phyloP scores from a whole-genome alignment of 2,113 vertebrate genomes.

The Rhynchomys soricoides region DNA sequence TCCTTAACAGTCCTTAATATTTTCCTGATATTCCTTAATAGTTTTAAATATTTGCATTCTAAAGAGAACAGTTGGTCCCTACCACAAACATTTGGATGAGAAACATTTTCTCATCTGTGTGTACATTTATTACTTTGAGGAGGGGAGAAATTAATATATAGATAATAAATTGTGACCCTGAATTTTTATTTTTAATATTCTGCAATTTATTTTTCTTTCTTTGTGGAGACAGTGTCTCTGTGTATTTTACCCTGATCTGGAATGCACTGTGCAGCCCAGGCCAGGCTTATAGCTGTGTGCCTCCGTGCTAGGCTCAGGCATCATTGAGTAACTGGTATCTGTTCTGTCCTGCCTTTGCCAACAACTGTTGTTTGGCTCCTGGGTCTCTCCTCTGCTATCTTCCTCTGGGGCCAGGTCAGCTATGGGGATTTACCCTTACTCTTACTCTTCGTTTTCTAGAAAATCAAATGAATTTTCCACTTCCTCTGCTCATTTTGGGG shows the following conservation, averaged over 20 bases:
- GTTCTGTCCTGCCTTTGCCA: not conserved
- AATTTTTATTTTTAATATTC: not conserved
- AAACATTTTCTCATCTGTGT: conserved; percentile 35
- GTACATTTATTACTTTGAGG: not conserved
- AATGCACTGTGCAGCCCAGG: not conserved
- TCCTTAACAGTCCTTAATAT: not conserved
- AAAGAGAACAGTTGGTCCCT: not conserved
- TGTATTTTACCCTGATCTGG: not conserved
- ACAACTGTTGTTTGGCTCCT: not conserved
- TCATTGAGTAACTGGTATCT: not conserved
- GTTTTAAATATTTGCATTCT: conserved; percentile 22
- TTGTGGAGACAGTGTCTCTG: not conserved
- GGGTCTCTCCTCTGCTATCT: not conserved
- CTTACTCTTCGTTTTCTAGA: not conserved
- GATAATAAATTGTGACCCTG: not conserved
- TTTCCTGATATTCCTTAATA: too few relatives aligned
- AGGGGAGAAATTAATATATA: not conserved
- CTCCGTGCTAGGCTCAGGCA: not conserved
- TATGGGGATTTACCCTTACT: not conserved
- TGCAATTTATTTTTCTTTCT: not conserved
- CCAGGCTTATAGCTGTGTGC: not conserved
- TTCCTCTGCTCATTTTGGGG: not conserved
- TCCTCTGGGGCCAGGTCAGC: not conserved
- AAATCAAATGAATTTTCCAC: not conserved
- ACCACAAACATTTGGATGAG: not conserved